phyloP scores from a whole-genome alignment of 2,888 invertebrate genomes.

The Agriopis marginaria region DNA sequence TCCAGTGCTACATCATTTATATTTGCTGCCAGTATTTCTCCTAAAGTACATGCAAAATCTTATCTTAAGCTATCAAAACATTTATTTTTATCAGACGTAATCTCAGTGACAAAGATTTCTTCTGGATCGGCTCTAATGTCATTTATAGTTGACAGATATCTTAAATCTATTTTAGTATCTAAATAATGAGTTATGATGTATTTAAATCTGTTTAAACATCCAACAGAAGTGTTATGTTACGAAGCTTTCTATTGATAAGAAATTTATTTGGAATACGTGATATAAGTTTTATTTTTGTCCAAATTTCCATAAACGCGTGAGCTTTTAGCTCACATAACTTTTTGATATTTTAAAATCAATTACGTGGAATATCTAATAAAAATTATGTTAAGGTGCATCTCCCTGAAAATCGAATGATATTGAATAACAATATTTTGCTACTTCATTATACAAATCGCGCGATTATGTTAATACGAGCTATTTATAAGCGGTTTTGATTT shows the following conservation, averaged over 20 bases:
- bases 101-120: background rate
- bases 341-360: slow-evolving; percentile 55
- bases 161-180: slow-evolving; percentile 2
- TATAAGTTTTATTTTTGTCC: slow-evolving; percentile 44
- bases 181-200: slow-evolving; percentile 11
- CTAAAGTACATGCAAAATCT: slow-evolving; percentile 20
- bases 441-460: slow-evolving; percentile 81
- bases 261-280: slow-evolving; percentile 37
- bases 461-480: slow-evolving; percentile 81
- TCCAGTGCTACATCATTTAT: slow-evolving; percentile 29
- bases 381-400: slow-evolving; percentile 63
- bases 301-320: slow-evolving; percentile 55
- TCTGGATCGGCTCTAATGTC: background rate
- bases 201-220: slow-evolving; percentile 18
- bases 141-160: slow-evolving; percentile 7
- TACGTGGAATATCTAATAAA: slow-evolving; percentile 49
- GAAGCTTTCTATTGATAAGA: slow-evolving; percentile 21
- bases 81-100: slow-evolving; percentile 16
- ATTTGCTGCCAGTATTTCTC: slow-evolving; percentile 15
- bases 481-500: slow-evolving; percentile 82
- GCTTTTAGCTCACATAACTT: slow-evolving; percentile 55
- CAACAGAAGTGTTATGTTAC: slow-evolving; percentile 18
- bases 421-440: slow-evolving; percentile 73
- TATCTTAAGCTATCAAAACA: slow-evolving; percentile 3
- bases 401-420: slow-evolving; percentile 68